Percentiles rank a stretch among this genome's conserved stretches.
phyloP scores from a whole-genome alignment of 2,888 invertebrate genomes.

The Mactromeris polynyma region DNA sequence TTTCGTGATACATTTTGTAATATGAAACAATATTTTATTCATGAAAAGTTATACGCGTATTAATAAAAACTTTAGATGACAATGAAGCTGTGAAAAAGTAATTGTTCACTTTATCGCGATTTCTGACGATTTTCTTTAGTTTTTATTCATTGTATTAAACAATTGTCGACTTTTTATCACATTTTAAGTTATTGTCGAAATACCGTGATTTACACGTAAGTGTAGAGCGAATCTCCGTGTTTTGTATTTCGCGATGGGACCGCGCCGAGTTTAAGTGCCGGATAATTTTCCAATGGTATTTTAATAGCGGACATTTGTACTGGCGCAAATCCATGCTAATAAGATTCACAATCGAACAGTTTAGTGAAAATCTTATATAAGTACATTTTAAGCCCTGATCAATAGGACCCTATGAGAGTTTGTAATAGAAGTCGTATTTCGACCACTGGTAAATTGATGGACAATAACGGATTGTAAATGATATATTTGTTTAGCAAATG shows the following conservation, averaged over 20 bases:
- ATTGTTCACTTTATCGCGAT: background rate
- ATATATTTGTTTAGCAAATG: conserved; percentile 45
- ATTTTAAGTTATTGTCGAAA: background rate
- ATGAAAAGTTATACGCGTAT: background rate
- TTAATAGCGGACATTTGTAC: conserved; percentile 27
- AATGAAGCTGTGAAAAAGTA: background rate
- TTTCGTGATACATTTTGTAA: background rate
- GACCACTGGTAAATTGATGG: conserved; percentile 35
- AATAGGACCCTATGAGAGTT: background rate
- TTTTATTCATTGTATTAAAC: background rate
- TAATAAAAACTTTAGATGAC: background rate
- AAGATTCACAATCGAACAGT: conserved; percentile 3
- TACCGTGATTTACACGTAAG: background rate
- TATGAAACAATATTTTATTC: background rate
- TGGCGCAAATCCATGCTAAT: conserved; percentile 49
- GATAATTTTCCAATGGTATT: conserved; percentile 38
- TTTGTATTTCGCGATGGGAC: conserved; percentile 13
- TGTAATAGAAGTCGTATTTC: background rate
- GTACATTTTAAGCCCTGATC: conserved; percentile 37
- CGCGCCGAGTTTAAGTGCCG: conserved; percentile 26
- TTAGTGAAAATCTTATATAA: conserved; percentile 24
- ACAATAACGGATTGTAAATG: conserved; percentile 27
- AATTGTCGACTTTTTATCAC: background rate
- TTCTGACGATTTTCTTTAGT: background rate
- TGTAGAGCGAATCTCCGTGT: conserved; percentile 19